A percentile compares a stretch with the other conserved stretches of the same genome.
These are phyloP conservation scores for Ernsta delagoae DNA, from an alignment of 2,888 invertebrate species.

Conservation along the genomic window DNA sequence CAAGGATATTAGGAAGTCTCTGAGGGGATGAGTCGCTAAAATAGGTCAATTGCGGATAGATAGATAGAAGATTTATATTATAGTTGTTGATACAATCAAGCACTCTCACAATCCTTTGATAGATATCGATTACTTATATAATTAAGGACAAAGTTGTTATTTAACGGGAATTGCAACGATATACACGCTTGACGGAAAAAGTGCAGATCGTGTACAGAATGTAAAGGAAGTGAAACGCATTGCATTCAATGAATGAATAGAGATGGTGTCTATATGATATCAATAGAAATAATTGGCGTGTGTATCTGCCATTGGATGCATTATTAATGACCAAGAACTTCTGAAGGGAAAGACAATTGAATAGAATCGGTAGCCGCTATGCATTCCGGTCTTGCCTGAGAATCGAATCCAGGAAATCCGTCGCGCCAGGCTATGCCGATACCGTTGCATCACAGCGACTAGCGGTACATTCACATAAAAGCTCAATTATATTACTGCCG, in stretches of 20 bases:
- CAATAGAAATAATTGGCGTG: slow-evolving; percentile 35
- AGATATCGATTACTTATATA: not conserved
- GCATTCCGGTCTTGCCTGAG: slow-evolving; percentile 66
- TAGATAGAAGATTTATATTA: not conserved
- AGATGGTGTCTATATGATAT: slow-evolving; percentile 24
- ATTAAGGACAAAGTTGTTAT: not conserved
- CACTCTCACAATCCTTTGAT: not conserved
- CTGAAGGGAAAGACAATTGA: slow-evolving; percentile 36
- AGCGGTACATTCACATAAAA: slow-evolving; percentile 55
- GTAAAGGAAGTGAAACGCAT: slow-evolving; percentile 18
- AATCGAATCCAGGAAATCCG: slow-evolving; percentile 77
- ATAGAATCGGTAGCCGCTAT: slow-evolving; percentile 34
- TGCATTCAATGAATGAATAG: slow-evolving; percentile 20
- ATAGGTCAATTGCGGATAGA: not conserved
- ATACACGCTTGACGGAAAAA: slow-evolving; percentile 10
- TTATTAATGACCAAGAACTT: slow-evolving; percentile 35
- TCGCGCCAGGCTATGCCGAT: slow-evolving; percentile 54
- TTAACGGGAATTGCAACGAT: not conserved
- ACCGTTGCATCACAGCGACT: slow-evolving; percentile 59
- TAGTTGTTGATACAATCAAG: not conserved
- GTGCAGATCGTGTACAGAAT: not conserved
- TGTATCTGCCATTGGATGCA: slow-evolving; percentile 33
- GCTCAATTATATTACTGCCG: slow-evolving; percentile 67
- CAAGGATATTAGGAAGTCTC: slow-evolving; percentile 4
- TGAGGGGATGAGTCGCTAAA: not conserved